Base-by-base conservation (phyloP, 2,888 invertebrate genomes). In the Smittia sp. region DNA sequence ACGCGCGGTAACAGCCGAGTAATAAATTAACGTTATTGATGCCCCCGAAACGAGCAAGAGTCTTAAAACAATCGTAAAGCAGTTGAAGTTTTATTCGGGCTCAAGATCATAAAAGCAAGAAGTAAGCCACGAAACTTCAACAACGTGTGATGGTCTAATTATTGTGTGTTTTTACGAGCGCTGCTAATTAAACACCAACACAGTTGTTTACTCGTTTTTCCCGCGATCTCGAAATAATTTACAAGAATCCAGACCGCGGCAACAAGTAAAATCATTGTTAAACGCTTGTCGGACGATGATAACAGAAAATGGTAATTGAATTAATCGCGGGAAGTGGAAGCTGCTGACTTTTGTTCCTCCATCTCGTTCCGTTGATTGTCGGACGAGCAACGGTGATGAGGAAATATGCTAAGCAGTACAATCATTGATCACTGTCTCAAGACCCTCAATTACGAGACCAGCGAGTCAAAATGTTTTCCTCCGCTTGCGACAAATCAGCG, bases 81-180 rank as follows among this genome's bases (percentile, higher is more conserved):
- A 46, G 46, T 3, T 15, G 46, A 46, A 46, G n/a, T 32, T 46
- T 46, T 46, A 46, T 46, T 46, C n/a, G 39, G 39, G 39, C 13
- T 39, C 39, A 39, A 39, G 39, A 39, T 39, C 39, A 39, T 39
- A 7, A 6, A 46, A 46, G 46, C 15, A 6, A 13, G 11, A 46
- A 46, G 46, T 15, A 46, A 46, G n/a, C 46, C 46, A 46, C 46
- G n/a, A 46, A 46, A 46, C 46, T n/a, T 13, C 58, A 58, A 58
- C 58, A 22, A 58, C 9, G n/a, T 58, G 58, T 58, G 58, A 58
- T 58, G 58, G 22, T 20, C 58, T 22, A 58, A 58, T 58, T 58
- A 58, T 58, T 22, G 15, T 46, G n/a, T 58, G 58, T 58, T 58
- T 58, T 58, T 7, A 46, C 11, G 2, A 13, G 15, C 15, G 58